phyloP scores from a whole-genome alignment of 92 coral and sea anemone species.

The Heliopora coerulea region DNA sequence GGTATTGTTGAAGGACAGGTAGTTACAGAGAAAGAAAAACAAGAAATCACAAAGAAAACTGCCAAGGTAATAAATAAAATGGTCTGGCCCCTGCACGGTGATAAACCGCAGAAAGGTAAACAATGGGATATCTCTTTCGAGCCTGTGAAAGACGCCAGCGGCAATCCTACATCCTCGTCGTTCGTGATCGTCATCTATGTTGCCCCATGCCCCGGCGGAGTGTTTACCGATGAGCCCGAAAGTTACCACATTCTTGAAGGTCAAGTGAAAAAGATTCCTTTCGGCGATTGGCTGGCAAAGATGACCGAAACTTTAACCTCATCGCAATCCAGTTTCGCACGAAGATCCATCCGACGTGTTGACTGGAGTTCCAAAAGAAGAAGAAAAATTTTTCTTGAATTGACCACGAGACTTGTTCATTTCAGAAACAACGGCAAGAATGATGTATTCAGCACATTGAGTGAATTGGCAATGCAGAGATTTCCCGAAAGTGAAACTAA shows the following conservation, averaged over 20 bases:
- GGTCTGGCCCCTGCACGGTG: constrained; percentile 42
- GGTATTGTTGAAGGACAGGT: constrained; percentile 31
- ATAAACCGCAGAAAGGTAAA: constrained; percentile 38
- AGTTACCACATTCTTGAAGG: constrained; percentile 37
- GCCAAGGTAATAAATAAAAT: constrained; percentile 30
- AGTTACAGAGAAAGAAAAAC: constrained; percentile 22
- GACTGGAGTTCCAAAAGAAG: no score
- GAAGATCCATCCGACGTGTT: no score
- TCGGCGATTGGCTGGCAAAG: constrained; percentile 1
- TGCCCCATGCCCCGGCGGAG: constrained; percentile 38
- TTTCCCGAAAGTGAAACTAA: no score
- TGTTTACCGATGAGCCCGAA: constrained; percentile 14
- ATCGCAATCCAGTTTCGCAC: neutral
- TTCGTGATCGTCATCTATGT: constrained; percentile 34
- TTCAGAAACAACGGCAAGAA: no score
- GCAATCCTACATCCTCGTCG: neutral
- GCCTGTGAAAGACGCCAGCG: constrained; percentile 32
- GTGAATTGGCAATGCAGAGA: no score
- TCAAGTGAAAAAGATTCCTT: constrained; percentile 9
- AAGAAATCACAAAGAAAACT: constrained; percentile 20
- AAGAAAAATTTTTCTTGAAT: no score
- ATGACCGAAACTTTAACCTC: neutral
- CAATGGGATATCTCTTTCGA: constrained; percentile 54
- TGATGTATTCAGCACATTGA: no score
- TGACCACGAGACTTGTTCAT: no score